These are phyloP conservation scores for Amniataba percoides DNA, from an alignment of 2,797 vertebrate genomes.

Conservation along the genomic window DNA sequence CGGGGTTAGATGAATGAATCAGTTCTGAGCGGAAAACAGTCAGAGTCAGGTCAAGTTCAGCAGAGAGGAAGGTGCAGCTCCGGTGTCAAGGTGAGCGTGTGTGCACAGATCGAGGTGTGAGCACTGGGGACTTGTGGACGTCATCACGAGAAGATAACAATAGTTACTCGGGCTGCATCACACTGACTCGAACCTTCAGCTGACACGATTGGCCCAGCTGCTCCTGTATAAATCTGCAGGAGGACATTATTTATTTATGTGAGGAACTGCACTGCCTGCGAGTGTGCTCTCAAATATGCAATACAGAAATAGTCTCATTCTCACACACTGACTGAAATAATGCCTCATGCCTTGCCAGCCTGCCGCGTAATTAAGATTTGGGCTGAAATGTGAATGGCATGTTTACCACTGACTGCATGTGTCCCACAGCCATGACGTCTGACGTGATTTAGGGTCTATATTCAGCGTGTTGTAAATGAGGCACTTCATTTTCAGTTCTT, in stretches of 20 bases:
- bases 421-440: constrained; percentile 46
- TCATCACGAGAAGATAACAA: constrained; percentile 57
- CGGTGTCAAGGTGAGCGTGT: constrained; percentile 61
- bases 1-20: constrained; percentile 41
- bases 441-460: constrained; percentile 61
- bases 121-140: constrained; percentile 48
- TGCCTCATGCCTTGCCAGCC: constrained; percentile 12
- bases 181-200: constrained; percentile 61
- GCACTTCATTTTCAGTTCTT: constrained; percentile 72
- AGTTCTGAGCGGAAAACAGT: constrained; percentile 29
- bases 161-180: constrained; percentile 41
- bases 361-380: constrained; percentile 39
- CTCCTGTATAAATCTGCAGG: constrained; percentile 33
- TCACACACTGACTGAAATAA: constrained; percentile 34
- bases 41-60: constrained; percentile 47
- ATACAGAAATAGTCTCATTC: constrained; percentile 46
- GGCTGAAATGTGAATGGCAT: constrained; percentile 27
- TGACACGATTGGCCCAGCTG: constrained; percentile 49
- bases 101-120: constrained; percentile 53
- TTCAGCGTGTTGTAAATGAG: constrained; percentile 66
- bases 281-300: constrained; percentile 29
- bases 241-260: constrained; percentile 56
- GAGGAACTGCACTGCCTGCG: constrained; percentile 36
- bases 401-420: constrained; percentile 32
- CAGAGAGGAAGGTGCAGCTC: constrained; percentile 39